These are phyloP conservation scores for Tetrao urogallus DNA, from an alignment of 2,113 vertebrate species.

Conservation along the genomic window DNA sequence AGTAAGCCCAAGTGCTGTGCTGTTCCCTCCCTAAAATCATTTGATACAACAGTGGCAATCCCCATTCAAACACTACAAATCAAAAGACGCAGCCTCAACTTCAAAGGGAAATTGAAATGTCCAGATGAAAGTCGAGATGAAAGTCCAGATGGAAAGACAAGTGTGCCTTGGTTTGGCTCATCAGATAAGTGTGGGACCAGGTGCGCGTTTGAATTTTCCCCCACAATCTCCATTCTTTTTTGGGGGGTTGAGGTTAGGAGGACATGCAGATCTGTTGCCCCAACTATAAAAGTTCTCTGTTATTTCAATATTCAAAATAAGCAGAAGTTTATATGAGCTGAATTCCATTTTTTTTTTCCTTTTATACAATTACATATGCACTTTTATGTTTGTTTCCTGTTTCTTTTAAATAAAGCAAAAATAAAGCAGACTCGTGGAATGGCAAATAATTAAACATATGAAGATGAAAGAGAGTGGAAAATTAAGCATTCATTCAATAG, in stretches of 20 bases:
- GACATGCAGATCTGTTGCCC: fast-evolving
- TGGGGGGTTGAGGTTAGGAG: not conserved
- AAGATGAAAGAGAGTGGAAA: constrained; percentile 50
- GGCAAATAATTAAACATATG: constrained; percentile 4
- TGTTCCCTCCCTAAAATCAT: constrained; percentile 76
- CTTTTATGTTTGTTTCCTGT: constrained; percentile 10
- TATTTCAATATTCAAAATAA: constrained; percentile 5
- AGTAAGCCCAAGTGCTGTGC: constrained; percentile 57
- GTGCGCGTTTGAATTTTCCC: constrained; percentile 32
- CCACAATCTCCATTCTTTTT: not conserved
- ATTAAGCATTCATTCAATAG: not conserved
- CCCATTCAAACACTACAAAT: constrained; percentile 68
- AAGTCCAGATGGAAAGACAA: constrained; percentile 63
- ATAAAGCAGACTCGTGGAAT: constrained; percentile 38
- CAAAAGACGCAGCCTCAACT: constrained; percentile 60
- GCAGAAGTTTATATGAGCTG: not conserved
- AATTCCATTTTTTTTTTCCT: not conserved
- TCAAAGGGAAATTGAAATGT: constrained; percentile 75
- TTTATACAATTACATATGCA: not conserved
- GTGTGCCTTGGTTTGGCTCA: constrained; percentile 45
- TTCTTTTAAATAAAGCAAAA: constrained; percentile 36
- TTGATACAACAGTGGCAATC: constrained; percentile 59
- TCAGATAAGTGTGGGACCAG: constrained; percentile 45
- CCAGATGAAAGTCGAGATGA: constrained; percentile 66
- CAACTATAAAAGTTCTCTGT: not conserved